A percentile compares a stretch with the other conserved stretches of the same genome.
Evolutionary conservation across 2,113 vertebrate species (phyloP).

Genomic region (Salvator merianae): DNA sequence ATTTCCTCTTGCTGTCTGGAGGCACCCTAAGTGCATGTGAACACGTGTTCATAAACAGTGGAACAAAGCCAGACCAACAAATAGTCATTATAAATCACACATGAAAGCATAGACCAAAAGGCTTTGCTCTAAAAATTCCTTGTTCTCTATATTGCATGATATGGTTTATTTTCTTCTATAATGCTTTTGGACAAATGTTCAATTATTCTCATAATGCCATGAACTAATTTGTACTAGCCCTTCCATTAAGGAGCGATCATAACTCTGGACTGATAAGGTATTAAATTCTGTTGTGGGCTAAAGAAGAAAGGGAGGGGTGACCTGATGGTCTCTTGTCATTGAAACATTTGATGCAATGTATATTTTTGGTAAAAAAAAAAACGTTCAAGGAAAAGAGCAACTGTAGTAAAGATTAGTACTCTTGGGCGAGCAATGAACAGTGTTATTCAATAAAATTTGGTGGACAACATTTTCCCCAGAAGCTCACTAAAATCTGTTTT

Average conservation of each 20-base stretch:
- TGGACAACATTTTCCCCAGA: constrained; percentile 23
- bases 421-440: constrained; percentile 48
- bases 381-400: constrained; percentile 71
- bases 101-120: constrained; percentile 47
- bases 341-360: constrained; percentile 64
- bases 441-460: constrained; percentile 53
- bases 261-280: constrained; percentile 69
- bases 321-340: constrained; percentile 69
- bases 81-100: constrained; percentile 54
- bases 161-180: constrained; percentile 74
- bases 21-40: no score
- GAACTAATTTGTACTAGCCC: constrained; percentile 75
- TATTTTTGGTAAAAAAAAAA: constrained; percentile 70
- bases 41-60: background rate
- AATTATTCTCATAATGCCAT: constrained; percentile 76
- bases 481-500: constrained; percentile 42
- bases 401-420: constrained; percentile 65
- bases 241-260: constrained; percentile 68
- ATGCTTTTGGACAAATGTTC: constrained; percentile 69
- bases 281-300: constrained; percentile 75
- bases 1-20: no score
- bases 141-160: constrained; percentile 65
- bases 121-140: constrained; percentile 48
- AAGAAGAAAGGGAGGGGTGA: constrained; percentile 64
- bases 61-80: constrained; percentile 53